These are phyloP conservation scores for Ibycter americanus DNA, from an alignment of 2,797 vertebrate species.

Conservation along the genomic window DNA sequence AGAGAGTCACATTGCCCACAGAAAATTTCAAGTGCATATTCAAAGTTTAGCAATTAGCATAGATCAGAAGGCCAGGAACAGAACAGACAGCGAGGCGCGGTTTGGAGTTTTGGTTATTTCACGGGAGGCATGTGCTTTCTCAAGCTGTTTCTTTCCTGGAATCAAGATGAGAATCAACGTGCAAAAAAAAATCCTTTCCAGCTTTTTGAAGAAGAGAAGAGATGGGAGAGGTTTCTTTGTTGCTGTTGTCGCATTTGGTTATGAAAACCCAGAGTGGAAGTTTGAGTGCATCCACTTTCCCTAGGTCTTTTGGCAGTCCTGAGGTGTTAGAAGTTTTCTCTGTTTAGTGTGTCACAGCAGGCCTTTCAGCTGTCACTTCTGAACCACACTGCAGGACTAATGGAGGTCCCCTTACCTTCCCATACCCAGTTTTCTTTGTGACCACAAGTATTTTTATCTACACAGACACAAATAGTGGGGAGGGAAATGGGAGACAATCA, in stretches of 20 bases:
- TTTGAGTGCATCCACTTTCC: not conserved
- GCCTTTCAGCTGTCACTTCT: not conserved
- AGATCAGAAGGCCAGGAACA: slow-evolving; percentile 64
- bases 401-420: not conserved
- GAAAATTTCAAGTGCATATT: slow-evolving; percentile 54
- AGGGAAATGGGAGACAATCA: not conserved
- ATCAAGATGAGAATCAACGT: slow-evolving; percentile 21
- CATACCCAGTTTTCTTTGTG: not conserved
- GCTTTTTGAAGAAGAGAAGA: not conserved
- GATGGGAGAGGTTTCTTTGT: not conserved
- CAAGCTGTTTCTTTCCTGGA: slow-evolving; percentile 38
- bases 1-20: slow-evolving; percentile 61
- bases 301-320: not conserved
- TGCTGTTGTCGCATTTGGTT: not conserved
- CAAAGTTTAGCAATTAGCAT: slow-evolving; percentile 65
- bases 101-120: slow-evolving; percentile 49
- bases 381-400: not conserved
- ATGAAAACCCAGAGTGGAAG: not conserved
- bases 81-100: slow-evolving; percentile 7
- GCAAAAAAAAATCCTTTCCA: not conserved
- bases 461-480: not conserved
- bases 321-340: not conserved
- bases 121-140: slow-evolving; percentile 11
- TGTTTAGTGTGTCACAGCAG: not conserved
- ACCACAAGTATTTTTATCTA: not conserved